Base-by-base conservation (phyloP, 2,888 invertebrate genomes). In the Aquatica leii region DNA sequence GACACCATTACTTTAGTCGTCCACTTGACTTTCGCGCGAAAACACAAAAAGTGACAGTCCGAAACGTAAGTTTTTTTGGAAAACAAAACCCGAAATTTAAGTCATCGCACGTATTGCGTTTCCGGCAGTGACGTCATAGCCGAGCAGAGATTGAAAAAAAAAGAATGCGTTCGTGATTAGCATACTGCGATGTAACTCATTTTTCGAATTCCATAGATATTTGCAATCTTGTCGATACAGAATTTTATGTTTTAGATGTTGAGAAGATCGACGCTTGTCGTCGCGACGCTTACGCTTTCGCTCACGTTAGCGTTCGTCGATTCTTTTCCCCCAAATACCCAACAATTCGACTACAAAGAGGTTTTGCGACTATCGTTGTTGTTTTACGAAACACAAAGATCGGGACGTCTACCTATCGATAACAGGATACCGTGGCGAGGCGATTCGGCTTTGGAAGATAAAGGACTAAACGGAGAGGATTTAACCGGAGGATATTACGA, bases 401-500 rank as follows among this genome's bases (percentile, higher is more conserved):
- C 85, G 1, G 86, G 86, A 11, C 81, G 78, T 58, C 78, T 86
- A 11, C 84, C 85, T 0, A 68, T 75, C 12, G 78, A 81, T 65
- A 85, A 84, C 72, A 76, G 85, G 35, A 82, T 86, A 58, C 70
- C 79, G 12, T 86, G 86, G 86, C 76, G 86, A 59, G 81, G 81
- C 1, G 85, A 86, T 75, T 86, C 86, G 0, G 86, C 84, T 2
- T 73, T 86, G 18, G 68, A 78, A 6, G 86, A 87, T 70, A 75
- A 75, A 14, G 84, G 84, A 1, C 68, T 74, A 12, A 78, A 83
- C 63, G 85, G 84, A 15, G 84, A 85, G 69, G 86, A 86, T 69
- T 76, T 86, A 37, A 84, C 82, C 37, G 86, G 86, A 35, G 86
- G 86, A 24, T 86, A 86, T 71, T 86, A 86, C 70, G 86, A 86